Conservation (phyloP, 2,888 invertebrate species). For the Lasioglossum villosulum region DNA sequence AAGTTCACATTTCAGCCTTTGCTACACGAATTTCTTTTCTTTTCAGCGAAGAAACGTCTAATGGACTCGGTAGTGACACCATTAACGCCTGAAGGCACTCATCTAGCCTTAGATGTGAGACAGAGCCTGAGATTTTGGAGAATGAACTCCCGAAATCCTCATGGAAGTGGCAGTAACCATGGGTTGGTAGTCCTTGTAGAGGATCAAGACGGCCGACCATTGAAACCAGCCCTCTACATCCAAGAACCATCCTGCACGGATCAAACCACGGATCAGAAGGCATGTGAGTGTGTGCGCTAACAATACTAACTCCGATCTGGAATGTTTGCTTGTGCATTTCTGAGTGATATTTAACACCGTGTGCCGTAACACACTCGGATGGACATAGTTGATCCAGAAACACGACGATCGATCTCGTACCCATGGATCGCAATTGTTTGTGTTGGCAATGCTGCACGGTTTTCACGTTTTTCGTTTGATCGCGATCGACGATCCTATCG, state of each 20-base stretch:
- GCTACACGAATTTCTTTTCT: neutral
- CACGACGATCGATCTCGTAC: neutral
- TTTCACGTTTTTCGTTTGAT: neutral
- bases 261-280: conserved; percentile 81
- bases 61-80: conserved; percentile 82
- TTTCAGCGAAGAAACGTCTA: conserved; percentile 79
- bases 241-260: conserved; percentile 81
- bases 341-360: conserved; percentile 69
- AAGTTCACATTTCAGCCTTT: too few relatives aligned
- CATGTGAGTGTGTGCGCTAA: conserved; percentile 85
- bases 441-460: conserved; percentile 15
- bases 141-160: conserved; percentile 64
- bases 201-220: conserved; percentile 86
- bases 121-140: conserved; percentile 80
- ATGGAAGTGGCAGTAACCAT: conserved; percentile 79
- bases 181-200: conserved; percentile 87
- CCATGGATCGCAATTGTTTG: neutral
- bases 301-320: conserved; percentile 79
- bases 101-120: conserved; percentile 80
- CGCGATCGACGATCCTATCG: neutral
- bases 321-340: conserved; percentile 52
- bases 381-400: neutral
- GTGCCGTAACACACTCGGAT: conserved; percentile 64
- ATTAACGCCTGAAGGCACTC: conserved; percentile 76
- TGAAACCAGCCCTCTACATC: conserved; percentile 85